Conservation (phyloP, 2,888 invertebrate species). For the Willowsia nigromaculata region DNA sequence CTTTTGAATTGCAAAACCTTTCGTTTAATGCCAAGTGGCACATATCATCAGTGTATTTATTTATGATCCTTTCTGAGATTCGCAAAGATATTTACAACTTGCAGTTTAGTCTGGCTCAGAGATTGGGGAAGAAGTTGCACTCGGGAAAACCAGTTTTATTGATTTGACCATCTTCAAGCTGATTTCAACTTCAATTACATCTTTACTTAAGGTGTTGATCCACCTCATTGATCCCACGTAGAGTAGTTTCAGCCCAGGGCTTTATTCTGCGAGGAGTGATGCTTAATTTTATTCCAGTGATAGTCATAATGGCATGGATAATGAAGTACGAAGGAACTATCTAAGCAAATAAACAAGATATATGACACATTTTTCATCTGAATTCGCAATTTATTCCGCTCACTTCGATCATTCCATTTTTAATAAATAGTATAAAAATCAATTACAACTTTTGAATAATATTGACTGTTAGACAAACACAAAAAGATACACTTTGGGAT, state of each 20-base stretch:
- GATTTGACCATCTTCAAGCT: conserved; percentile 37
- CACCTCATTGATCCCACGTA: conserved; percentile 54
- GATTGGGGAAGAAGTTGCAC: conserved; percentile 38
- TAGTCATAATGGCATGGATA: background rate
- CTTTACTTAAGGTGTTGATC: conserved; percentile 68
- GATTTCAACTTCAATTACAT: conserved; percentile 64
- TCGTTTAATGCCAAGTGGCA: conserved; percentile 20
- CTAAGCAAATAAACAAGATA: conserved; percentile 33
- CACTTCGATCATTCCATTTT: background rate
- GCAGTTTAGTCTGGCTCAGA: conserved; percentile 59
- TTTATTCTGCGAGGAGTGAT: background rate
- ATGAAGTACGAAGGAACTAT: background rate
- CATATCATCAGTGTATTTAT: conserved; percentile 33
- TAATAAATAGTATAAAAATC: background rate
- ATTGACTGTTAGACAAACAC: background rate
- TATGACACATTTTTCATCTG: conserved; percentile 12
- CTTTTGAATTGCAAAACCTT: background rate
- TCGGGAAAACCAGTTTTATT: conserved; percentile 63
- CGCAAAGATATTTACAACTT: conserved; percentile 46
- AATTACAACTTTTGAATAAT: background rate
- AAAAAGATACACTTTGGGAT: background rate
- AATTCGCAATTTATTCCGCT: background rate
- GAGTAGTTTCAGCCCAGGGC: background rate
- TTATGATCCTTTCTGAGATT: conserved; percentile 42
- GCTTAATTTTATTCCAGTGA: background rate